Percentiles rank a stretch among this genome's conserved stretches.
Conservation (phyloP, 2,888 invertebrate genomes). For the Pachymerium ferrugineum region DNA sequence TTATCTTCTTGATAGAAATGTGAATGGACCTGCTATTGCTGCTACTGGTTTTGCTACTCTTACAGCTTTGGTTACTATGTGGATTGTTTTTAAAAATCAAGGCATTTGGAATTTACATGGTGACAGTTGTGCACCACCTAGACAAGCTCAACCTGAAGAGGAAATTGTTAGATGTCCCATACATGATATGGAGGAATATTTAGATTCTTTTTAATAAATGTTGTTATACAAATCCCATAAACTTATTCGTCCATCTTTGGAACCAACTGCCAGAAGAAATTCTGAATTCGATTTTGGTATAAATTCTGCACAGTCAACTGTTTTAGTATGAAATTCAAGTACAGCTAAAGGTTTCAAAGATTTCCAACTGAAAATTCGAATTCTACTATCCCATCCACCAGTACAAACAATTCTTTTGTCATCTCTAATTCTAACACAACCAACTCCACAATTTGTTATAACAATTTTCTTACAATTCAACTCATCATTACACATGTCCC, state of each 20-base stretch:
- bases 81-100: not conserved
- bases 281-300: too few relatives aligned
- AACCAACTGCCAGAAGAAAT: conserved; percentile 30
- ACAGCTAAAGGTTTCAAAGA: conserved; percentile 39
- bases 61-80: not conserved
- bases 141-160: too few relatives aligned
- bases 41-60: not conserved
- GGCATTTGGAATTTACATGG: not conserved
- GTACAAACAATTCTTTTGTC: conserved; percentile 39
- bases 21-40: not conserved
- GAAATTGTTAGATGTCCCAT: too few relatives aligned
- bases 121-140: too few relatives aligned
- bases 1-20: not conserved
- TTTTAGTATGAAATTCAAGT: conserved; percentile 37
- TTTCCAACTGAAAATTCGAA: conserved; percentile 40
- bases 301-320: conserved; percentile 37
- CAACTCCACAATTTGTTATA: conserved; percentile 38
- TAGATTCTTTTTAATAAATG: too few relatives aligned
- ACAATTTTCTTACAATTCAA: conserved; percentile 28
- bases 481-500: not conserved
- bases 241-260: conserved; percentile 34
- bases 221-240: conserved; percentile 36
- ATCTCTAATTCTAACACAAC: conserved; percentile 37
- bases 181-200: too few relatives aligned
- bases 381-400: conserved; percentile 39